Evolutionary conservation across 2,797 vertebrate species (phyloP).

Genomic region (Hoplostethus atlanticus): DNA sequence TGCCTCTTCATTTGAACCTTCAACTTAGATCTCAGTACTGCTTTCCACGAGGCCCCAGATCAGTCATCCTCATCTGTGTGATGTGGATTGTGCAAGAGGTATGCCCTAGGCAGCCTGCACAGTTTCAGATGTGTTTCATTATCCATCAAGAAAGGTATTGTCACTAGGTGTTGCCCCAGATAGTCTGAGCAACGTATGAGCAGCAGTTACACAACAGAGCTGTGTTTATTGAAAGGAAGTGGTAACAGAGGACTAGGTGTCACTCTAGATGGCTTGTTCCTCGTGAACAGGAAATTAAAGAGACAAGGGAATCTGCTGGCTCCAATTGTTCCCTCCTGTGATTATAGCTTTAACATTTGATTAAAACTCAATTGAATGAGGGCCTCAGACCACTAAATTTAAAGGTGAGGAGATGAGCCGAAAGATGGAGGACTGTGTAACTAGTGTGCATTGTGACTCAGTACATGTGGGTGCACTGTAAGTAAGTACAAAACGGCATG

Average conservation of each 20-base stretch:
- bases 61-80: neutral
- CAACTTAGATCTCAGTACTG: no score
- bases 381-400: neutral
- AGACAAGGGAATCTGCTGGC: conserved; percentile 8
- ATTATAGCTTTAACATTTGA: no score
- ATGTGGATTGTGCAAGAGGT: neutral
- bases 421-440: neutral
- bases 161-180: neutral
- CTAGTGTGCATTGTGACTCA: neutral
- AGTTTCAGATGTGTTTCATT: neutral
- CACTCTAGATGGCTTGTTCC: conserved; percentile 6
- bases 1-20: no score
- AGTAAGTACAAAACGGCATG: no score
- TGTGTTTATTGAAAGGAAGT: conserved; percentile 13
- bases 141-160: neutral
- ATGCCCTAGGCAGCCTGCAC: neutral
- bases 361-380: neutral
- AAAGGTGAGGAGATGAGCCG: neutral
- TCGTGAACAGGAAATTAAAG: conserved; percentile 42
- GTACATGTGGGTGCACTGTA: neutral
- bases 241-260: conserved; percentile 11
- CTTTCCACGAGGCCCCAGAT: no score
- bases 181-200: no score
- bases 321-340: neutral
- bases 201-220: neutral